Base-by-base conservation (phyloP, 2,888 invertebrate genomes). In the Oligia latruncula region DNA sequence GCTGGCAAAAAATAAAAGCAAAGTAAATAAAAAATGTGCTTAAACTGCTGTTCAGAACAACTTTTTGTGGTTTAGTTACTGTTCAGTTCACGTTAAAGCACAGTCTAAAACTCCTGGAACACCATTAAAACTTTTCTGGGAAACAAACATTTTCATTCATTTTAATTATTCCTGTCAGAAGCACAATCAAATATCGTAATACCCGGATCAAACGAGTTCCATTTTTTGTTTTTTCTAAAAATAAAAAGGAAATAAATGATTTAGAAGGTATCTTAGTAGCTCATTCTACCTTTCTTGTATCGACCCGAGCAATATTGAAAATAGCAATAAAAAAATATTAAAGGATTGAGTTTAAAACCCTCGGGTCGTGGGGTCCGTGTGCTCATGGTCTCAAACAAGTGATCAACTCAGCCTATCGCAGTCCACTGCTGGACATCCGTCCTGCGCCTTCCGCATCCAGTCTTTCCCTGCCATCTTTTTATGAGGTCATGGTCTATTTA, bases 151-250 rank as follows among this genome's bases (percentile, higher is more conserved):
- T 71, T 52, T 55, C 46, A n/a, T 80, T 43, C 0, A 78, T 71
- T 79, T 80, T 46, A 64, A 71, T 64, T 46, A n/a, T 17, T 46
- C 3, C 55, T 79, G 71, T 46, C 80, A 79, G 52, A 71, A 13
- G 43, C 46, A 80, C n/a, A 29, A 55, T 46, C 17, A n/a, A 35
- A 52, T 15, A 46, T 35, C 35, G 40, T 23, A 29, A 17, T 52
- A 43, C n/a, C 20, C 1, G 6, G 11, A 40, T 52, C 64, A 40
- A 52, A 23, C 0, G 40, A 62, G 15, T 3, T 62, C 4, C 8
- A 13, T 74, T 76, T 35, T 60, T 40, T 35, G 1, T 40, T 40
- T 35, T 40, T 71, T 9, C 1, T 11, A 17, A 23, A n/a, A 23
- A 35, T 8, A 15, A 35, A 29, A 15, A 9, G 1, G 4, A 35